Base-by-base conservation (phyloP, 1,140 invertebrate genomes). In the Dendrolimus punctatus region DNA sequence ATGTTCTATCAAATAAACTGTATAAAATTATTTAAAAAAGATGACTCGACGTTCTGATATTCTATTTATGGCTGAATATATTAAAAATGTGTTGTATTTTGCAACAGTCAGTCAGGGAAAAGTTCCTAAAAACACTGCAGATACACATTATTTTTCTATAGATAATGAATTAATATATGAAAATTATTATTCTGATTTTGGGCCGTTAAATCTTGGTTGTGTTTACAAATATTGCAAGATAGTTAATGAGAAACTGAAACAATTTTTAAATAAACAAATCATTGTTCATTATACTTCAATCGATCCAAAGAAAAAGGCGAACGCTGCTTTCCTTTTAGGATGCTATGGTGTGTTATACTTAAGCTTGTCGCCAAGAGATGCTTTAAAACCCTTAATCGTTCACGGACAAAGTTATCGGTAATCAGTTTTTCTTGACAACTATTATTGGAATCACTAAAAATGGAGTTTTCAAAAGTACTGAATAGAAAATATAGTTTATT, bases 141-240 rank as follows among this genome's bases (percentile, higher is more conserved):
- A 95, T 65, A 94, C 92, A 10, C 94, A 98, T 88, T 99, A 96
- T 83, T 98, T 99, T 74, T 92, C 89, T 71, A 93, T 98, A 53
- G 97, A 99, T 82, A 91, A 96, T 71, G 94, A 98, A 75, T 89
- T 98, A 44, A 88, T 96, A 3, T 99, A 99, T 88, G 96, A 98
- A 89, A 97, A 96, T 85, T 99, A 99, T 88, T 99, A 97, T 87
- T 91, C 93, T 45, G 98, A 99, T 84, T 99, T 99, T 89, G 98
- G 98, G 2, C 98, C 98, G 0, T 80, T 99, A 43, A 99, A 99
- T 89, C 89, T 99, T 62, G 95, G 95, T 38, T 96, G 97, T 92
- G 87, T 99, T 5, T 98, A 97, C 87, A 91, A 94, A 61, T 99
- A 99, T 80, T 99, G 96, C 85, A 91, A 91, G 68, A 95, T 96